Percentiles rank a stretch among this genome's conserved stretches.
Evolutionary conservation across 2,888 invertebrate genomes (phyloP).

Genomic region (Cryptosula pallasiana): DNA sequence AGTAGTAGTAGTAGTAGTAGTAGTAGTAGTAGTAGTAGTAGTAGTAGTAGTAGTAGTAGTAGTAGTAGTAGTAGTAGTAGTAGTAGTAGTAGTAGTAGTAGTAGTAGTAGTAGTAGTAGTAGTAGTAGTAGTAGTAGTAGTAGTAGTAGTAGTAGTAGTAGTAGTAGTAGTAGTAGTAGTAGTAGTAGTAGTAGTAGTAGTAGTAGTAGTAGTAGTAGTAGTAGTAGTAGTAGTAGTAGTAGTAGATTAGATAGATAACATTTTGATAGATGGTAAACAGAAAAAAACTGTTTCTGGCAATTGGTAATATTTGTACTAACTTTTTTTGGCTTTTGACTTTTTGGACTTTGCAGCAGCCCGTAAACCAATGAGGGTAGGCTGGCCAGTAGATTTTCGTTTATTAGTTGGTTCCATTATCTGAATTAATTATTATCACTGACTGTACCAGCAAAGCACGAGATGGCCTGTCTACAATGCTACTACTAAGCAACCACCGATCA

Average conservation of each 20-base stretch:
- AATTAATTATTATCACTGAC: too few relatives aligned
- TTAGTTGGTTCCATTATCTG: too few relatives aligned
- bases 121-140: slow-evolving; percentile 26
- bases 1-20: slow-evolving; percentile 25
- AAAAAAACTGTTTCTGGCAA: too few relatives aligned
- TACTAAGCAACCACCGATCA: too few relatives aligned
- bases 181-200: slow-evolving; percentile 25
- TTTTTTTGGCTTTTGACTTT: too few relatives aligned
- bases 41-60: slow-evolving; percentile 26
- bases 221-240: slow-evolving; percentile 22
- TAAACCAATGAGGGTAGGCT: too few relatives aligned
- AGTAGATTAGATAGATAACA: neutral
- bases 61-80: slow-evolving; percentile 27
- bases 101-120: slow-evolving; percentile 22
- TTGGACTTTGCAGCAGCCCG: too few relatives aligned
- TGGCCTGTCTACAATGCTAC: too few relatives aligned
- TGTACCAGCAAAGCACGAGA: too few relatives aligned
- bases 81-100: slow-evolving; percentile 24
- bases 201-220: slow-evolving; percentile 24
- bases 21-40: slow-evolving; percentile 26
- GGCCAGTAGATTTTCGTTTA: too few relatives aligned
- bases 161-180: slow-evolving; percentile 27
- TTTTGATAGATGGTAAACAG: too few relatives aligned
- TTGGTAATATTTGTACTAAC: too few relatives aligned
- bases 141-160: slow-evolving; percentile 27